phyloP scores from a whole-genome alignment of 2,113 vertebrate genomes.

The Coracopsis vasa region DNA sequence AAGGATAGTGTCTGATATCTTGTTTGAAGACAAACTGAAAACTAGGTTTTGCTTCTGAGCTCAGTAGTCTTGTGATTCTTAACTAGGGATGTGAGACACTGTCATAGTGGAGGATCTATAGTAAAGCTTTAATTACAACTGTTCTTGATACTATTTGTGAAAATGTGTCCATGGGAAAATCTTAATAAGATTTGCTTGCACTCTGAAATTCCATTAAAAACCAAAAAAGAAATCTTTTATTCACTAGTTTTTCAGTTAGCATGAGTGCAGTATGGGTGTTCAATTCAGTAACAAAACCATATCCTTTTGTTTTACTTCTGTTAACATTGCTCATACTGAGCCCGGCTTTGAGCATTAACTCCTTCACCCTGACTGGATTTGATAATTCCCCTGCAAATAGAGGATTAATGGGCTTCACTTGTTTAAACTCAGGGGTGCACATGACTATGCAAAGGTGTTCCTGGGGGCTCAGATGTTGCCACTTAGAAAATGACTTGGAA shows the following conservation, averaged over 20 bases:
- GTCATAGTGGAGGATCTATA: background rate
- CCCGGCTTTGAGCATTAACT: background rate
- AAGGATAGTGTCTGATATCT: background rate
- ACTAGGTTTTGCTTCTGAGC: background rate
- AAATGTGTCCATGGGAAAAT: background rate
- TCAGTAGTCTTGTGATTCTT: background rate
- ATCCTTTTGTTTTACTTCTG: background rate
- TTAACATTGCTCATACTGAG: background rate
- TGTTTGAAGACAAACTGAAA: background rate
- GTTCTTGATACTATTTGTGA: background rate
- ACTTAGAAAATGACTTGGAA: background rate
- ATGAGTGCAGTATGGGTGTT: background rate
- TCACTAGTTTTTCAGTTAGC: background rate
- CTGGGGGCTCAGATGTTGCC: background rate
- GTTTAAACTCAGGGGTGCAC: background rate
- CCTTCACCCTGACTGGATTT: background rate
- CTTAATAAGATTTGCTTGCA: background rate
- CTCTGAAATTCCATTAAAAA: background rate
- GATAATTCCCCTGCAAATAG: background rate
- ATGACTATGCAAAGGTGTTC: background rate
- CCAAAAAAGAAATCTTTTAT: background rate
- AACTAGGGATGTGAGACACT: background rate
- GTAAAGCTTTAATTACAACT: background rate
- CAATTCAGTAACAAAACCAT: background rate
- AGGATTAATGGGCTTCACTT: background rate